These are phyloP conservation scores for Camponotus floridanus DNA, from an alignment of 1,140 invertebrate species.

Conservation along the genomic window DNA sequence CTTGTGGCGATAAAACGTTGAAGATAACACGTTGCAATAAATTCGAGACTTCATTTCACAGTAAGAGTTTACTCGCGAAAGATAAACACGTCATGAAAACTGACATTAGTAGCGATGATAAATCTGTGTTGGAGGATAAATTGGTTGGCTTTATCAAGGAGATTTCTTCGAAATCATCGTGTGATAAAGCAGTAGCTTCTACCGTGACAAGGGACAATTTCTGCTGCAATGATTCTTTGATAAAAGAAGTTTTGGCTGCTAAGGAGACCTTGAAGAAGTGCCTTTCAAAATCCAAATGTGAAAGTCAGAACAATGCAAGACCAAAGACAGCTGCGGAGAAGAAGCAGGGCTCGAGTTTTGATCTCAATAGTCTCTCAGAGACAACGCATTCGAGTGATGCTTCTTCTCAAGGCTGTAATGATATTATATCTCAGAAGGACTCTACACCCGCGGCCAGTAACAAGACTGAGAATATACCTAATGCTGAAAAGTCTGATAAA, in stretches of 20 bases:
- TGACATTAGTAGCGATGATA: neutral
- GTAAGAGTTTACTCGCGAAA: neutral
- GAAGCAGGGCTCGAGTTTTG: conserved; percentile 74
- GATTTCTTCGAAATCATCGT: neutral
- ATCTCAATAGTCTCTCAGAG: conserved; percentile 35
- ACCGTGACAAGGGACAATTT: conserved; percentile 44
- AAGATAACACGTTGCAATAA: neutral
- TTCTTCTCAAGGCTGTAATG: neutral
- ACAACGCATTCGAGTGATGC: neutral
- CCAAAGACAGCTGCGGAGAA: conserved; percentile 79
- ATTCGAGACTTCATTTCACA: neutral
- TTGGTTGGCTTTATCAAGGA: neutral
- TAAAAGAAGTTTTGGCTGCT: conserved; percentile 84
- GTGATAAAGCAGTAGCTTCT: neutral
- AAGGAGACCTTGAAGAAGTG: conserved; percentile 84
- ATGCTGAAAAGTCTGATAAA: conserved; percentile 42
- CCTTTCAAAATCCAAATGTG: conserved; percentile 70
- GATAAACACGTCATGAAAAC: neutral
- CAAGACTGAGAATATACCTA: conserved; percentile 3
- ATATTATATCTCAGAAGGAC: neutral
- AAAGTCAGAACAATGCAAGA: conserved; percentile 64
- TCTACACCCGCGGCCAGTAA: neutral
- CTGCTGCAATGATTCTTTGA: conserved; percentile 77
- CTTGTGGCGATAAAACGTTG: neutral
- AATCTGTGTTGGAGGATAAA: neutral